Conservation (phyloP, 2,888 invertebrate genomes). For the Teleogryllus oceanicus region DNA sequence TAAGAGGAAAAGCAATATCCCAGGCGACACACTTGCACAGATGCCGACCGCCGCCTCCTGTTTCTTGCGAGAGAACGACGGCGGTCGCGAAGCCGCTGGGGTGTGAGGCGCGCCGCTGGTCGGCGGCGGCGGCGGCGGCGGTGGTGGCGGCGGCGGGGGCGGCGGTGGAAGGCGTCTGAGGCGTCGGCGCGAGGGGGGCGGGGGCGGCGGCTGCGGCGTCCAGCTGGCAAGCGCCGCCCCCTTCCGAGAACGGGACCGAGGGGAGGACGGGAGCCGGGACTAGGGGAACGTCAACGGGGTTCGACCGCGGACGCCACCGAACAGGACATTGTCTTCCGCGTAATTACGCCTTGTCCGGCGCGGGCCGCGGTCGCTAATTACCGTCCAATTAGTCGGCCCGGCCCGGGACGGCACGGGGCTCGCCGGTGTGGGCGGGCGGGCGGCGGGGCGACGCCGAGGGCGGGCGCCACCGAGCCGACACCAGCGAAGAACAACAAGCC, state of each 20-base stretch:
- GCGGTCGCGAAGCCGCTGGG: not conserved
- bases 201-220: no score
- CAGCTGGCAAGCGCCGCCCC: not conserved
- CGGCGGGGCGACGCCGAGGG: not conserved
- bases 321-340: slow-evolving; percentile 11
- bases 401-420: no score
- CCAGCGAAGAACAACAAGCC: no score
- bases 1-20: slow-evolving; percentile 7
- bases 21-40: slow-evolving; percentile 11
- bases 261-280: not conserved
- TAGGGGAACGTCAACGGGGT: not conserved
- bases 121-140: not conserved
- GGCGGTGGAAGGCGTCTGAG: not conserved
- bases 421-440: not conserved
- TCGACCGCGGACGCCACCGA: not conserved
- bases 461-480: not conserved
- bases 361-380: not conserved
- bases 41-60: not conserved
- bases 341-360: slow-evolving; percentile 1
- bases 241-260: not conserved
- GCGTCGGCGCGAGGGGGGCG: not conserved
- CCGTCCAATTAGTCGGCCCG: not conserved
- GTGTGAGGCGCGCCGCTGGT: not conserved
- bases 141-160: no score
- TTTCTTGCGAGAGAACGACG: not conserved